A percentile compares a stretch with the other conserved stretches of the same genome.
phyloP scores from a whole-genome alignment of 2,797 vertebrate genomes.

The Sylvilagus floridanus region DNA sequence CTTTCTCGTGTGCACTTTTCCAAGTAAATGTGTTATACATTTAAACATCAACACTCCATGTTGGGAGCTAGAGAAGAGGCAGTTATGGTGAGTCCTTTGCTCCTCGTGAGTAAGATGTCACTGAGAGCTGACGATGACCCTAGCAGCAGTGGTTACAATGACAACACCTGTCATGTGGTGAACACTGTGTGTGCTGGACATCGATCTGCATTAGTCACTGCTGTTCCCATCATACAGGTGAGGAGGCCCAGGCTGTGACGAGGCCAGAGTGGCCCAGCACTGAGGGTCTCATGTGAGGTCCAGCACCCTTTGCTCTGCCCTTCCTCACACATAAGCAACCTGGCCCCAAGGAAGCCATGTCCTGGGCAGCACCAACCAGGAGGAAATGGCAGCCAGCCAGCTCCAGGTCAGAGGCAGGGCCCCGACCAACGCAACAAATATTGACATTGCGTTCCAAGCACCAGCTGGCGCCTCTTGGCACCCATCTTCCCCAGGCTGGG shows the following conservation, averaged over 20 bases:
- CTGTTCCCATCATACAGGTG: not conserved
- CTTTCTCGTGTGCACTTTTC: not conserved
- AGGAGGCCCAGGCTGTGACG: not conserved
- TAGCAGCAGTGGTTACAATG: rapidly evolving
- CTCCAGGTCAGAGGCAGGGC: rapidly evolving
- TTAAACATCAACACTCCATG: rapidly evolving
- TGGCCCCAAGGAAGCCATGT: not conserved
- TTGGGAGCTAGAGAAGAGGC: not conserved
- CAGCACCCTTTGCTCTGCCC: not conserved
- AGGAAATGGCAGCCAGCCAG: too few relatives aligned
- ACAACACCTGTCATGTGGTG: rapidly evolving
- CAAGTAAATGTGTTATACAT: rapidly evolving
- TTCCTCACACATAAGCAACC: not conserved
- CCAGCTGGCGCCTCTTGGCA: not conserved
- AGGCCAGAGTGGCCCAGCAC: not conserved
- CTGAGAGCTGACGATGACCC: not conserved
- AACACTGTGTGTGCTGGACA: rapidly evolving
- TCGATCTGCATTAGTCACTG: rapidly evolving
- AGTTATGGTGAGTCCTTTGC: not conserved
- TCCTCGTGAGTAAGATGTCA: rapidly evolving
- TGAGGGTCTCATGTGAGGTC: rapidly evolving
- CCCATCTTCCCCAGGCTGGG: not conserved
- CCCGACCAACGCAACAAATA: not conserved
- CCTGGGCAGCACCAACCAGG: not conserved
- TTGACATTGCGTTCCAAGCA: not conserved